A percentile compares a stretch with the other conserved stretches of the same genome.
Conservation (phyloP, 2,888 invertebrate species). For the Lycophotia porphyrea region DNA sequence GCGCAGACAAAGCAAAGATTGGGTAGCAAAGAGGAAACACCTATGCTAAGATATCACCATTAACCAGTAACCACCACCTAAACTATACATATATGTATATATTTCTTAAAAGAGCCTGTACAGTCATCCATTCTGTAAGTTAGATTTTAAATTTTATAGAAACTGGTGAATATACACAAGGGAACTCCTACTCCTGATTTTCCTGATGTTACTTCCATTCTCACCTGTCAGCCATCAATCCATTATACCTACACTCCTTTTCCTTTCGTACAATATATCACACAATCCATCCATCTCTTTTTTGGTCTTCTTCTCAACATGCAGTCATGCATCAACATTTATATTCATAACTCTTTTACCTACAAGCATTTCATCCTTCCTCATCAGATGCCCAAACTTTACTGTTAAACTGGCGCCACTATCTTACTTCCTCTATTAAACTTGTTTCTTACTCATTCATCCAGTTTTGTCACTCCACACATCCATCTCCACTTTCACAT, state of each 20-base stretch:
- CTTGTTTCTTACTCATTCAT: not conserved
- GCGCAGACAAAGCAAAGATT: not conserved
- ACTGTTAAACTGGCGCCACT: not conserved
- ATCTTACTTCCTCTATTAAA: not conserved
- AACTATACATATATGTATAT: not conserved
- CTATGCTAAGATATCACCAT: not conserved
- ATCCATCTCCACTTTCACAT: not conserved
- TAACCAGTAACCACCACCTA: not conserved
- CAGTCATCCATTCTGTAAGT: not conserved
- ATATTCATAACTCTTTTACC: not conserved
- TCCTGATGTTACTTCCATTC: not conserved
- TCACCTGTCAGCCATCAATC: not conserved
- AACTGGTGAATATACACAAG: not conserved
- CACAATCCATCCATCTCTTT: not conserved
- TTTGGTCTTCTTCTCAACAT: not conserved
- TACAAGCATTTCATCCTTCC: not conserved
- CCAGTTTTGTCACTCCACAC: not conserved
- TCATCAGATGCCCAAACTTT: not conserved
- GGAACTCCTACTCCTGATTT: not conserved
- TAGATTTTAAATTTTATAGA: not conserved
- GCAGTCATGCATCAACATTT: not conserved
- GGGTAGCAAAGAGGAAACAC: not conserved
- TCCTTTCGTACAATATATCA: not conserved
- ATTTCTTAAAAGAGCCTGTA: not conserved
- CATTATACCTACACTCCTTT: not conserved